Evolutionary conservation across 1,140 invertebrate species (phyloP).

Genomic region (Laupala kohalensis): DNA sequence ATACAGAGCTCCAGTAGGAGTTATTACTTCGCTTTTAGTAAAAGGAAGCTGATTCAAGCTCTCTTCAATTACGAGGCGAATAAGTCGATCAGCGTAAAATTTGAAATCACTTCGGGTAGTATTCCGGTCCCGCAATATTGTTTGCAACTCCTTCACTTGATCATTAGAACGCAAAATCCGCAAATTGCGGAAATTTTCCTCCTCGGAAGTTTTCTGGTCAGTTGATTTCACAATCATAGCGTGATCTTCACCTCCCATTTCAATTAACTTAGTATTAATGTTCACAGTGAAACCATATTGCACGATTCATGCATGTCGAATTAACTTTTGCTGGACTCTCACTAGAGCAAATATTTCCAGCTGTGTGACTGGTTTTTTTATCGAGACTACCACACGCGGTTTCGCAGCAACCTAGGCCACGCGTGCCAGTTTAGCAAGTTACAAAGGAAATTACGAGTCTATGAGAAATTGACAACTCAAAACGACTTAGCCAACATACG

Average conservation of each 20-base stretch:
- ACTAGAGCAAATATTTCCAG: too few species aligned
- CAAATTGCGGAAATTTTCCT: constrained; percentile 64
- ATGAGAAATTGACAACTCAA: too few species aligned
- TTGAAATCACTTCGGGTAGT: constrained; percentile 93
- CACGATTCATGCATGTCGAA: too few species aligned
- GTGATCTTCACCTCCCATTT: neutral
- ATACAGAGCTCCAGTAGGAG: constrained; percentile 83
- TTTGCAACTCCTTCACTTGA: constrained; percentile 86
- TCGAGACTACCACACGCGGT: too few species aligned
- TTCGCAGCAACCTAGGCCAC: too few species aligned
- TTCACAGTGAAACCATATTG: too few species aligned
- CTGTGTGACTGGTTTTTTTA: too few species aligned
- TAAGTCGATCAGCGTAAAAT: constrained; percentile 91
- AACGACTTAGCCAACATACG: too few species aligned
- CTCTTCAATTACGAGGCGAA: constrained; percentile 93
- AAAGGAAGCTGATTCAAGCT: constrained; percentile 95
- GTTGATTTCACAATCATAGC: neutral
- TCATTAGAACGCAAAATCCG: constrained; percentile 71
- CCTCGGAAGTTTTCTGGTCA: constrained; percentile 17
- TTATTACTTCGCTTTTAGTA: constrained; percentile 72
- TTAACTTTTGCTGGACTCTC: too few species aligned
- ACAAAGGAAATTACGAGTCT: too few species aligned
- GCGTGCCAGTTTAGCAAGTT: too few species aligned
- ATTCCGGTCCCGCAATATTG: constrained; percentile 88
- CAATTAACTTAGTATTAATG: too few species aligned